Conservation (phyloP, 2,113 vertebrate genomes). For the Cavia aperea region DNA sequence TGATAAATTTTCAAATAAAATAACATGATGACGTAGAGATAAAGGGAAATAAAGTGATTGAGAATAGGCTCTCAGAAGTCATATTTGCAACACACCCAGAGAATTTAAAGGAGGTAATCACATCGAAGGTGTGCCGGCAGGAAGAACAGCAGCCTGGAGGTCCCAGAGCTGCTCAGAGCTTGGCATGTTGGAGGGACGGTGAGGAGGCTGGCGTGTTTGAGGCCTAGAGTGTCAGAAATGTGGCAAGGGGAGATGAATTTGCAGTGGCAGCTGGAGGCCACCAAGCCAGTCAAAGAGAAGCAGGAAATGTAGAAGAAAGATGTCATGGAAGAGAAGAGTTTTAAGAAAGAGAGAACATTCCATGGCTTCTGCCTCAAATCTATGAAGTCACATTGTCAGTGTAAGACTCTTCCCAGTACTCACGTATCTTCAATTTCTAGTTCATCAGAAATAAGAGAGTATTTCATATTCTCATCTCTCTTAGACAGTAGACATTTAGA, state of each 20-base stretch:
- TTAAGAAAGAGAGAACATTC: background rate
- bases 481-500: background rate
- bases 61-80: background rate
- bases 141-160: background rate
- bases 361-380: background rate
- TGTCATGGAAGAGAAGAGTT: background rate
- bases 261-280: background rate
- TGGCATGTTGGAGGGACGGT: accelerated
- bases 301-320: background rate
- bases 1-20: background rate
- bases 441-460: background rate
- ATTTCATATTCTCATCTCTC: background rate
- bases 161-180: background rate
- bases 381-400: background rate
- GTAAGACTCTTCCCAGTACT: background rate
- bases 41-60: background rate
- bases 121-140: background rate
- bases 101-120: background rate
- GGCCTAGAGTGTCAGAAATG: background rate
- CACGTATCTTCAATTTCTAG: background rate
- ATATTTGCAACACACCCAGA: background rate
- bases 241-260: too few relatives aligned
- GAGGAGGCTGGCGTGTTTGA: background rate
- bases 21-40: background rate
- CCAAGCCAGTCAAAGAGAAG: background rate